Evolutionary conservation across 2,113 vertebrate species (phyloP), one percentile per base, ranked within the genome.

Genomic region (Solea solea): DNA sequence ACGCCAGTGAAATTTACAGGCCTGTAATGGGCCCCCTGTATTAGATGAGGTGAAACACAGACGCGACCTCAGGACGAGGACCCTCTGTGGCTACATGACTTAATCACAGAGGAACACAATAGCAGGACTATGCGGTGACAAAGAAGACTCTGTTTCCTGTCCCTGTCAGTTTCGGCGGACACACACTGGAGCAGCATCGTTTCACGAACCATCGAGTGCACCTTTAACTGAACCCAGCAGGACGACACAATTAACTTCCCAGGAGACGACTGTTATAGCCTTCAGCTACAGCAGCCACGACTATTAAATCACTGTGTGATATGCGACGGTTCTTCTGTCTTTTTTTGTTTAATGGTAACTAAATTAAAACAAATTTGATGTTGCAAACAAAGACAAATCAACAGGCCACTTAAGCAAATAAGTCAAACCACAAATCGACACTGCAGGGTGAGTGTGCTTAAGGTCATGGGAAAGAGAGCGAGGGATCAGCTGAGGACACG

Each of bases 81-180:
- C 67, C 70, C 75, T 77, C 59, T 64, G 71, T 54, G 59, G 63
- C 69, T 66, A 41, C 56, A 25, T 6, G 11, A 79, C 62, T 63
- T 71, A 73, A 77, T 86, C 76, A 73, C 65, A 63, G 14, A 72
- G 50, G 53, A 79, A 65, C 81, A 91, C 81, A 90, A 91, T 74
- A 78, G 85, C 27, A 65, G 44, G 45, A 84, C 81, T 91, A 88
- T 93, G 81, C 16, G 1, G 9, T 54, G 75, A 92, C 88, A 91
- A 91, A 80, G 80, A 68, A 50, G 71, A 82, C 68, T 73, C 54
- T 90, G 88, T 91, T 84, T 91, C 64, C 73, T 78, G 76, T 87
- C 68, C 63, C 76, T 74, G 73, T 82, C 80, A 39, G 10, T 82
- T 81, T 72, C 78, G 74, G 71, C 67, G 82, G 69, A 64, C 21